Evolutionary conservation across 2,113 vertebrate species (phyloP).

Genomic region (Hippocampus guttulatus): DNA sequence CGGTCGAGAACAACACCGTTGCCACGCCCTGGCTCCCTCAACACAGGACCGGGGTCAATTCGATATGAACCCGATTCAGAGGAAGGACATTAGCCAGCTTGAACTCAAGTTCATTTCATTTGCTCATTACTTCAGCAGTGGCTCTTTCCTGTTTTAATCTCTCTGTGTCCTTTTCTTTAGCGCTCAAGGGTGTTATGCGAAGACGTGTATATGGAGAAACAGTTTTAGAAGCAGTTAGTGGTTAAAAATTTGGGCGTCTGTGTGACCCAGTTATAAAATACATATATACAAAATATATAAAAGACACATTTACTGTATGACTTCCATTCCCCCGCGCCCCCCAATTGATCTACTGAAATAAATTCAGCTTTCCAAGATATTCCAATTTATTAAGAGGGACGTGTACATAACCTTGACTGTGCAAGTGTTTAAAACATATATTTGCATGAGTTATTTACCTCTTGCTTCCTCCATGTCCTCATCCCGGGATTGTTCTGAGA

Average conservation of each 20-base stretch:
- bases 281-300: no score
- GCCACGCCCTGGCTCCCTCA: constrained; percentile 22
- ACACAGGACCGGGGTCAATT: constrained; percentile 35
- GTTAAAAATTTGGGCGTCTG: neutral
- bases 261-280: no score
- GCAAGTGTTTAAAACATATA: neutral
- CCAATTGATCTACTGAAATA: no score
- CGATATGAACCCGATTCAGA: constrained; percentile 24
- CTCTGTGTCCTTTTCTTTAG: neutral
- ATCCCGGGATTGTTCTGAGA: constrained; percentile 87
- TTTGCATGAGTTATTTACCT: constrained; percentile 70
- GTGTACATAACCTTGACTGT: neutral
- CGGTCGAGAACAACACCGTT: constrained; percentile 26
- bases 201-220: neutral
- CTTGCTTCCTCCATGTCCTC: constrained; percentile 88
- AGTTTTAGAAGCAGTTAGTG: neutral
- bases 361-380: no score
- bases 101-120: constrained; percentile 34
- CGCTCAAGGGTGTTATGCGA: neutral
- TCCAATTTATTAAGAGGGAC: neutral
- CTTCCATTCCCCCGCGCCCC: no score
- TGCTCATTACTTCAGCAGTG: constrained; percentile 7
- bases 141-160: constrained; percentile 2
- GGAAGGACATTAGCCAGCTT: constrained; percentile 43
- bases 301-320: neutral